These are phyloP conservation scores for Drosophila mettleri DNA, from an alignment of 2,888 invertebrate genomes.

Conservation along the genomic window DNA sequence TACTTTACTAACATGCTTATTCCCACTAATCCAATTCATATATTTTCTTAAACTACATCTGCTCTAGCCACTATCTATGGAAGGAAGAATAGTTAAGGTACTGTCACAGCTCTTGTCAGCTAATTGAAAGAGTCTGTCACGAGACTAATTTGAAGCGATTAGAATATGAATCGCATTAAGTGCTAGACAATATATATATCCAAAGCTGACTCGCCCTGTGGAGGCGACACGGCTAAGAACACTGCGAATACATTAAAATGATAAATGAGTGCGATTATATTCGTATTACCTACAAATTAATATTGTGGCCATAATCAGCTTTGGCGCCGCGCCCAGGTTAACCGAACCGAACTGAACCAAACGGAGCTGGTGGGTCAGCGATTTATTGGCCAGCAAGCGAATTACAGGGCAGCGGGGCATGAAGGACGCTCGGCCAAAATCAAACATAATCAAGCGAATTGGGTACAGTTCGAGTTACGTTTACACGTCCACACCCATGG, in stretches of 20 bases:
- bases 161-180: constrained; percentile 56
- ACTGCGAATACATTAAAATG: constrained; percentile 64
- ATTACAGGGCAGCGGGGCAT: constrained; percentile 64
- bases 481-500: constrained; percentile 36
- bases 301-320: constrained; percentile 68
- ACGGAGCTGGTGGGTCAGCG: constrained; percentile 45
- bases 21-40: no score
- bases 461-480: constrained; percentile 61
- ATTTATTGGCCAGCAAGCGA: constrained; percentile 74
- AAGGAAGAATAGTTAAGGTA: no score
- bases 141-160: constrained; percentile 51
- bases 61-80: no score
- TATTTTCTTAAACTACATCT: no score
- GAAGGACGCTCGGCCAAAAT: constrained; percentile 64
- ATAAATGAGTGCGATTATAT: constrained; percentile 78
- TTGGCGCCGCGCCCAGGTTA: constrained; percentile 46
- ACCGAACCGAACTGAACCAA: constrained; percentile 2
- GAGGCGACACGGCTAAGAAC: neutral
- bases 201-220: constrained; percentile 23
- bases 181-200: constrained; percentile 25
- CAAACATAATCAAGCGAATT: constrained; percentile 82
- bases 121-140: constrained; percentile 2
- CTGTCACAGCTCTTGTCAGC: neutral
- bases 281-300: constrained; percentile 76
- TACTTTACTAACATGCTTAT: no score